Percentiles rank a stretch among this genome's conserved stretches.
phyloP scores from a whole-genome alignment of 2,888 invertebrate species.

The Melangyna quadrimaculata region DNA sequence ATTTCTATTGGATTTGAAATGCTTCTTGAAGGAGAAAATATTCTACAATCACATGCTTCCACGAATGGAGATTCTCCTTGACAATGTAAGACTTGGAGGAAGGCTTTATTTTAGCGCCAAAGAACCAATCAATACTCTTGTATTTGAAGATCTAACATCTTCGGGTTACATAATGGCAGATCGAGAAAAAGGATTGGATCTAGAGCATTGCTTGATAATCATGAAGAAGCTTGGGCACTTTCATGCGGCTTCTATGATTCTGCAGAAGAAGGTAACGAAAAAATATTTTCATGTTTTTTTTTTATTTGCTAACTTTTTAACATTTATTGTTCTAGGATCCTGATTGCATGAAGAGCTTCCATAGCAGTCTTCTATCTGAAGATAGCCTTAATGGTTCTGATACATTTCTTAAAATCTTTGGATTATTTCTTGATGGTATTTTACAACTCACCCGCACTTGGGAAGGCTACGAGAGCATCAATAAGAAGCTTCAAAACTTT shows the following conservation, averaged over 20 bases:
- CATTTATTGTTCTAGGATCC: slow-evolving; percentile 6
- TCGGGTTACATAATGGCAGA: slow-evolving; percentile 82
- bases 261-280: slow-evolving; percentile 81
- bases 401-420: neutral
- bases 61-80: slow-evolving; percentile 79
- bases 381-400: neutral
- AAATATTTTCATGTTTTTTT: neutral
- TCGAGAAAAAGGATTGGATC: slow-evolving; percentile 82
- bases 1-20: slow-evolving; percentile 79
- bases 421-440: neutral
- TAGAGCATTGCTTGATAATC: slow-evolving; percentile 81
- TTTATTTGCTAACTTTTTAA: no score
- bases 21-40: slow-evolving; percentile 81
- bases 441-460: slow-evolving; percentile 50
- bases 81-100: slow-evolving; percentile 76
- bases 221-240: slow-evolving; percentile 82
- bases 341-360: neutral
- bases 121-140: slow-evolving; percentile 76
- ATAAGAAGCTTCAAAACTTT: slow-evolving; percentile 78
- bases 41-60: slow-evolving; percentile 80
- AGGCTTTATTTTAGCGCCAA: slow-evolving; percentile 76
- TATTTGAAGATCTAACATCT: slow-evolving; percentile 82
- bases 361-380: neutral
- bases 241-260: slow-evolving; percentile 83
- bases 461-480: slow-evolving; percentile 78